Evolutionary conservation across 2,797 vertebrate species (phyloP), one percentile per base, ranked within the genome.

Genomic region (Gorsachius magnificus): DNA sequence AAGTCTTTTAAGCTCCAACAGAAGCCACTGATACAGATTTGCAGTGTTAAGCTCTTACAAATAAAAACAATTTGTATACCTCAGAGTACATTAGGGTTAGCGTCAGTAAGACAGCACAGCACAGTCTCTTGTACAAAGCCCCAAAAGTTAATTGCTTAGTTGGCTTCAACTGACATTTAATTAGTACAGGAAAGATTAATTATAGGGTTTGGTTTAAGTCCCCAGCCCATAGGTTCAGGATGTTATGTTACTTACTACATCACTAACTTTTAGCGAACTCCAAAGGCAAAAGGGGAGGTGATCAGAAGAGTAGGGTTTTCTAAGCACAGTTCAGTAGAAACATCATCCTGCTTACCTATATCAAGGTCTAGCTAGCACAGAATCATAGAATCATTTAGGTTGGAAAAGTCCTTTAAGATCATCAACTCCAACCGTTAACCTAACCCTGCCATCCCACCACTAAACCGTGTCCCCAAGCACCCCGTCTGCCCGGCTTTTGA

Each of bases 41-140:
- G 21, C 19, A 56, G 15, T 21, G 16, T 46, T 75, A 53, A 65
- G 28, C 45, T 68, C 36, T 91, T 16, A 5, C 24, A 35, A 41
- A 4, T 31, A 10, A 72, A 81, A 41, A 4, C 4, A 38, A 8
- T n/a, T 31, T 3, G 0, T 10, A 4, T 25, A 16, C 19, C 36
- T 71, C n/a, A 22, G 36, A 7, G n/a, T 63, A 16, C 17, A 6
- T 61, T 64, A 24, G 35, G 20, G 17, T 64, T 86, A 28, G 29
- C 1, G 3, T 21, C 82, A 36, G 21, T 33, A 60, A 77, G 64
- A 21, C 33, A 41, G 36, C 16, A 57, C 28, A 71, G 51, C 57
- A 54, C n/a, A 45, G 11, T 21, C 74, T 36, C 53, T 41, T 36
- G 11, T 13, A 48, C 24, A 61, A 65, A 87, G 6, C n/a, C 38